Base-by-base conservation (phyloP, 2,888 invertebrate genomes). In the Sipha maydis region DNA sequence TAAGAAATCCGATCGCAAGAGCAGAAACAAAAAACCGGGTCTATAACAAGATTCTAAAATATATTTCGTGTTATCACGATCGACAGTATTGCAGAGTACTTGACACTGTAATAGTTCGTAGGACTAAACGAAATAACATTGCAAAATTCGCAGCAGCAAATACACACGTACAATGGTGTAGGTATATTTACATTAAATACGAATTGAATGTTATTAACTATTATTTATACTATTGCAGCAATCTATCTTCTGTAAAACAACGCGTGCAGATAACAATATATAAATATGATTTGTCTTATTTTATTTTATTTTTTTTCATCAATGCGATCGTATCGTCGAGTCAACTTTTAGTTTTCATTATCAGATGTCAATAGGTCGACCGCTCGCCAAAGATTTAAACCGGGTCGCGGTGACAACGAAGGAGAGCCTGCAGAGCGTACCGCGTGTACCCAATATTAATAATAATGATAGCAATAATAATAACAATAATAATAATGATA, bases 321-420 rank as follows among this genome's bases (percentile, higher is more conserved):
- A 25, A 61, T 25, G 38, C 75, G 75, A 75, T 75, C 75, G 17
- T 67, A 21, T 78, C 31, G 31, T 25, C 25, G 31, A 28, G 48
- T 3, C 11, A 48, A 14, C 11, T 48, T 48, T 48, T 48, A 14
- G 48, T 48, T 48, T 56, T 31, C 61, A 67, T n/a, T 80, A 56
- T 61, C 31, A 34, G 25, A n/a, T 38, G 79, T 61, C 61, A 79
- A 79, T 25, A 11, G 79, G 79, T 79, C 25, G 34, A 61, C 34
- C 69, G 28, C 11, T 19, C 28, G 31, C 4, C 14, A 19, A 61
- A 34, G 38, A 48, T 67, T n/a, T n/a, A 80, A 67, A 80, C 38
- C 17, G 38, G n/a, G 61, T 67, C 80, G 25, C 48, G 48, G 48
- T 14, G 48, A 48, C 48, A 14, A 14, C 14, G 8, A 5, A 38